A percentile compares a stretch with the other conserved stretches of the same genome.
Conservation (phyloP, 2,797 vertebrate genomes). For the Sternotherus odoratus region DNA sequence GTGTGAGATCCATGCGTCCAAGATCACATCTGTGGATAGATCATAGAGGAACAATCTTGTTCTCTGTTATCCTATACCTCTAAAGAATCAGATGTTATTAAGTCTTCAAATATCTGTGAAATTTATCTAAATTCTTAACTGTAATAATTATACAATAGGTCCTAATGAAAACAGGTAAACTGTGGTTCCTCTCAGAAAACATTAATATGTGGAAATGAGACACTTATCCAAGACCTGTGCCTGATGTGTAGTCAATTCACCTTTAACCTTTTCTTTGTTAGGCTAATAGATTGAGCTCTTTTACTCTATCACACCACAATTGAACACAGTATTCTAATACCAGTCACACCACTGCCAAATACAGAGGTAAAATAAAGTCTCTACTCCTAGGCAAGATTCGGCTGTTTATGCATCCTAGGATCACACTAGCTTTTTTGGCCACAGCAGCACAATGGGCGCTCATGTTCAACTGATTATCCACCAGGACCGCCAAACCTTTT, state of each 20-base stretch:
- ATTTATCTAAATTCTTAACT: not conserved
- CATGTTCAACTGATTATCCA: no score
- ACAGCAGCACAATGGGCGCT: no score
- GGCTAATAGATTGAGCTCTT: not conserved
- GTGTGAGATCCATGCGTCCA: not conserved
- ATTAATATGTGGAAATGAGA: not conserved
- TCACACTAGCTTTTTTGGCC: no score
- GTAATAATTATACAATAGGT: not conserved
- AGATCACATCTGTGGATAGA: not conserved
- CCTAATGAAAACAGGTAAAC: not conserved
- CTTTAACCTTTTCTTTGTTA: not conserved
- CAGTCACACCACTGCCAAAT: no score
- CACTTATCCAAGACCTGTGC: not conserved
- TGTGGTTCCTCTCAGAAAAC: not conserved
- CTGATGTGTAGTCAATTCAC: not conserved
- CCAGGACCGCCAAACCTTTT: no score
- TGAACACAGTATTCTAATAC: no score
- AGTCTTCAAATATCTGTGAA: not conserved
- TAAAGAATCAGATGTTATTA: not conserved
- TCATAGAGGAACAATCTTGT: not conserved
- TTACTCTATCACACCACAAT: not conserved
- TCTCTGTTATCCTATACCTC: not conserved
- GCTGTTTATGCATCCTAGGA: no score
- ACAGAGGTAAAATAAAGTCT: no score
- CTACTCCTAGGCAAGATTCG: no score